A percentile compares a stretch with the other conserved stretches of the same genome.
phyloP scores from a whole-genome alignment of 2,797 vertebrate species.

The Anguilla anguilla region DNA sequence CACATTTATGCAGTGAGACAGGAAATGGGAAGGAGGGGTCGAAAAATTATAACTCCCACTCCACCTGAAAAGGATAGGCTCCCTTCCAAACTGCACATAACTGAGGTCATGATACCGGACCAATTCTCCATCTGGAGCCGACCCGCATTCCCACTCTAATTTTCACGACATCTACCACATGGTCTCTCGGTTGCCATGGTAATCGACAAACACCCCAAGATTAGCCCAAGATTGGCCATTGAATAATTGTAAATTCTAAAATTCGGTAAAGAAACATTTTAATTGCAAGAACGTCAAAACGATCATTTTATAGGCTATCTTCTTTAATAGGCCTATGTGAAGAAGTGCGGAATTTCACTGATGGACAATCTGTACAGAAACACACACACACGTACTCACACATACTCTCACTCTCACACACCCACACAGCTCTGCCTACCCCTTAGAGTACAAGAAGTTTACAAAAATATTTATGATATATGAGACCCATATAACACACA shows the following conservation, averaged over 20 bases:
- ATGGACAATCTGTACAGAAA: constrained; percentile 18
- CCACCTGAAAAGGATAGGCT: constrained; percentile 22
- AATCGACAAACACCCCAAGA: constrained; percentile 37
- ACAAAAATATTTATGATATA: background rate
- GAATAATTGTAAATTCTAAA: background rate
- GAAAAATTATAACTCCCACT: background rate
- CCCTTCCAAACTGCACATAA: constrained; percentile 70
- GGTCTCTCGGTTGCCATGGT: constrained; percentile 31
- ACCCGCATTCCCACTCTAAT: constrained; percentile 62
- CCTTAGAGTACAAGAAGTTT: background rate
- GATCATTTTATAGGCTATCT: background rate
- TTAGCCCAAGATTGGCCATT: background rate
- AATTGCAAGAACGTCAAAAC: background rate
- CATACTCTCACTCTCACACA: background rate
- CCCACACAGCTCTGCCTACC: background rate
- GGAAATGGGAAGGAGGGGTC: background rate
- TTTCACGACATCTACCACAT: constrained; percentile 59
- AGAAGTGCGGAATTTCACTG: background rate
- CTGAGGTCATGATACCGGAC: constrained; percentile 69
- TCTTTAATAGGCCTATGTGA: background rate
- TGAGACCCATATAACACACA: background rate
- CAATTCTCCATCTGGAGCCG: constrained; percentile 63
- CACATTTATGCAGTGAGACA: background rate
- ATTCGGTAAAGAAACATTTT: background rate
- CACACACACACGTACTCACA: background rate